These are phyloP conservation scores for Drosophila mayri DNA, from an alignment of 1,140 invertebrate genomes.

Conservation along the genomic window DNA sequence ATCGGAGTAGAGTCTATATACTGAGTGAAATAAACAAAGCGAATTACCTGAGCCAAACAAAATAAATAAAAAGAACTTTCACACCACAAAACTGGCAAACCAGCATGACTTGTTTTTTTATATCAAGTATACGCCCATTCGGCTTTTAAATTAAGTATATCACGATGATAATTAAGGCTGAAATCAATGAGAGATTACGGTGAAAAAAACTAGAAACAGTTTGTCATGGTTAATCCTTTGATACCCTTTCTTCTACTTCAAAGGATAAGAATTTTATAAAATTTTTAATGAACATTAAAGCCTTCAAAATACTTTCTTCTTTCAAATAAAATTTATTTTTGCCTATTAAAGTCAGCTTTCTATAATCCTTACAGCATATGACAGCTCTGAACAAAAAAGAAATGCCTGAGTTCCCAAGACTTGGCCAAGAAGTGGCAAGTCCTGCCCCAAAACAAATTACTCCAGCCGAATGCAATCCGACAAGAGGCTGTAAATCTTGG, in stretches of 20 bases:
- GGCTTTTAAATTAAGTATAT: constrained; percentile 5
- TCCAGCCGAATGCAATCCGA: constrained; percentile 38
- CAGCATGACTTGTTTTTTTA: constrained; percentile 13
- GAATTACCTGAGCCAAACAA: constrained; percentile 29
- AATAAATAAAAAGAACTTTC: not conserved
- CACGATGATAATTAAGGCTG: not conserved
- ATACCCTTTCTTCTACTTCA: not conserved
- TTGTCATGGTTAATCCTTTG: not conserved
- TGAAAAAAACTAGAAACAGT: not conserved
- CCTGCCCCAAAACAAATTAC: constrained; percentile 30
- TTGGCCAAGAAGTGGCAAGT: constrained; percentile 28
- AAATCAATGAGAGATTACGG: not conserved
- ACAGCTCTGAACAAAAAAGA: not conserved
- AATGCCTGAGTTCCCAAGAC: constrained; percentile 11
- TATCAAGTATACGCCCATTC: not conserved
- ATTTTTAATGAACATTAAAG: too few relatives aligned
- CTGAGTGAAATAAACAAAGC: not conserved
- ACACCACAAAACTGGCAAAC: not conserved
- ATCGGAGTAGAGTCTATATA: not conserved
- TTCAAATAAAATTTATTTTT: not conserved
- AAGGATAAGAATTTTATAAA: too few relatives aligned
- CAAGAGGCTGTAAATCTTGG: constrained; percentile 56
- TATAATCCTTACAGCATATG: not conserved
- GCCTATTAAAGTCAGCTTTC: not conserved
- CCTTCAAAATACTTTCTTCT: not conserved